phyloP scores from a whole-genome alignment of 2,797 vertebrate species.

The Cossypha polioptera region DNA sequence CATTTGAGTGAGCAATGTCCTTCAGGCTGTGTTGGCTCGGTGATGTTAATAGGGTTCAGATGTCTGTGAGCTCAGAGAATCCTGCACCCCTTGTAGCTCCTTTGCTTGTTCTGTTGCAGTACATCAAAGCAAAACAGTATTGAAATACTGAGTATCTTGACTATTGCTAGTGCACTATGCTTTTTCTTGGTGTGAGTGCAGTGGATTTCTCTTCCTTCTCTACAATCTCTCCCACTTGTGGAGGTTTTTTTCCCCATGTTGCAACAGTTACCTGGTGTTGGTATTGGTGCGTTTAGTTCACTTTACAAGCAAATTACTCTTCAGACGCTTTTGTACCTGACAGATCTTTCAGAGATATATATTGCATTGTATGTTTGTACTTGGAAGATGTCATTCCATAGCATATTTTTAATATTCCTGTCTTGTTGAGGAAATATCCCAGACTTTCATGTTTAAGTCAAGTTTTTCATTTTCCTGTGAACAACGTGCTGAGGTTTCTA shows the following conservation, averaged over 20 bases:
- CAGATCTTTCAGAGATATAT: background rate
- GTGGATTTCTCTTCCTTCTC: background rate
- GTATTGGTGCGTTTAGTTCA: background rate
- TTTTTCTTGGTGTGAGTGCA: background rate
- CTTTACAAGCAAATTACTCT: background rate
- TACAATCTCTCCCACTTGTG: background rate
- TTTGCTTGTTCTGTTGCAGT: background rate
- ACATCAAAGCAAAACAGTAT: background rate
- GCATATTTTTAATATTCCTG: background rate
- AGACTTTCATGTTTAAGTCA: background rate
- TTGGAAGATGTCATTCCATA: background rate
- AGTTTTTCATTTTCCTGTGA: background rate
- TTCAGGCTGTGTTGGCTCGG: background rate
- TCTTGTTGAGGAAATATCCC: background rate
- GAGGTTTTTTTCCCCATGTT: accelerated
- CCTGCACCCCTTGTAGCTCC: background rate
- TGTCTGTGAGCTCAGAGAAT: background rate
- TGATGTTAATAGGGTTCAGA: slow-evolving; percentile 20
- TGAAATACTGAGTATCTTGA: background rate
- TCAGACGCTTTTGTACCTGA: background rate
- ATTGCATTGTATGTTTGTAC: background rate
- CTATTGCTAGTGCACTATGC: background rate
- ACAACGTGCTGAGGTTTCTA: background rate
- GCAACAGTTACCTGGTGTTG: background rate
- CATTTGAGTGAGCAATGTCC: slow-evolving; percentile 28